Base-by-base conservation (phyloP, 2,113 vertebrate species). In the Aleadryas rufinucha region DNA sequence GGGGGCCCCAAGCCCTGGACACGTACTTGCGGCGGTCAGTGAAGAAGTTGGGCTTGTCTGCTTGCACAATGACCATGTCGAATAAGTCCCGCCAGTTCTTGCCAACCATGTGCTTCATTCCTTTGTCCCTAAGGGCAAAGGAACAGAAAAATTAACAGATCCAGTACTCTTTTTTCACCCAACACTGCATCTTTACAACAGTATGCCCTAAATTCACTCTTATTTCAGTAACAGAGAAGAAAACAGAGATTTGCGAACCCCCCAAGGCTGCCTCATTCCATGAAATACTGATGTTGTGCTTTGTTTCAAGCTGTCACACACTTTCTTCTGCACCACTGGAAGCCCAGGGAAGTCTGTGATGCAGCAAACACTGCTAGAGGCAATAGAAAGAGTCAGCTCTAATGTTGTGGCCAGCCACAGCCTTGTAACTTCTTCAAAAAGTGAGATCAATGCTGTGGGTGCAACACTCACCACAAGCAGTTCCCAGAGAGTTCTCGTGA, bases 71-170 rank as follows among this genome's bases (percentile, higher is more conserved):
- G 87, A 98, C 97, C 90, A 98, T 98, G 53, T 98, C 98, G 1
- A 98, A 98, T 76, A 98, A 97, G 1, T 98, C 98, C 31, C 98
- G 93, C 98, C 98, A 98, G 77, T 98, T 98, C 14, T 98, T 97
- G 80, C 98, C 98, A 84, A 98, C 98, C 98, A 98, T 98, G 92
- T 98, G 96, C 49, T 98, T 97, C 98, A 98, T 98, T 52, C 98
- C 98, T 93, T 98, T 98, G 95, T 98, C 97, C 90, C 98, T 98
- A 92, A 47, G 79, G 33, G 44, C 16, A 81, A 64, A 86, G 70
- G 21, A 79, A 68, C 23, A 63, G 41, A 47, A 47, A 78, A 41
- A 37, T 89, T 53, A 74, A 94, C 23, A 47, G 41, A 70, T 13
- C 11, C 53, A 30, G 22, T 19, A 42, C 35, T 61, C 23, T 23